A percentile compares a stretch with the other conserved stretches of the same genome.
Evolutionary conservation across 2,113 vertebrate species (phyloP).

Genomic region (Puma concolor): DNA sequence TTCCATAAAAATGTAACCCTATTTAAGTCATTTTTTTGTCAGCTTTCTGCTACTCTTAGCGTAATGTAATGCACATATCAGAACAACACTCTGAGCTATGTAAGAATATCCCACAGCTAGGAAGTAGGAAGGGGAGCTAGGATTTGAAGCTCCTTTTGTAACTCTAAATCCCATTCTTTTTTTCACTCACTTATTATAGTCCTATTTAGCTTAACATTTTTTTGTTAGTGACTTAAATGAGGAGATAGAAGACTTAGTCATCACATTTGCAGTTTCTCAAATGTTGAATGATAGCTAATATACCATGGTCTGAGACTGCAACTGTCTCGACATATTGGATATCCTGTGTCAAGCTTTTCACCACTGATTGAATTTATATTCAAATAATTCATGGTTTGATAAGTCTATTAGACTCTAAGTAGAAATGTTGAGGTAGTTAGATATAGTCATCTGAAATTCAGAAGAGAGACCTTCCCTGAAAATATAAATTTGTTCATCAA

Average conservation of each 20-base stretch:
- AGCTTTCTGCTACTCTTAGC: neutral
- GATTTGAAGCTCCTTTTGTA: neutral
- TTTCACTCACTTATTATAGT: neutral
- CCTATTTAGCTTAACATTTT: neutral
- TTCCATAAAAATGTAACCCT: neutral
- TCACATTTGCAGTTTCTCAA: neutral
- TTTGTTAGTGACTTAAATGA: neutral
- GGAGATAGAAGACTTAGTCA: neutral
- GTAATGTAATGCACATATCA: neutral
- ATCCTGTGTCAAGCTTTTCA: neutral
- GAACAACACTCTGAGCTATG: neutral
- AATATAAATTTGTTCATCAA: neutral
- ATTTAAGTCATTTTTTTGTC: neutral
- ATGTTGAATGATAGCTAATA: neutral
- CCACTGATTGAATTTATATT: conserved; percentile 19
- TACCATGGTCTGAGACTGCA: neutral
- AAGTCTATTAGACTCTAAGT: conserved; percentile 34
- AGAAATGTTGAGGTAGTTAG: neutral
- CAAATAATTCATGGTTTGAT: conserved; percentile 36
- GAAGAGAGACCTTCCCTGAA: neutral
- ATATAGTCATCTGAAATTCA: neutral
- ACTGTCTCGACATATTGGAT: neutral
- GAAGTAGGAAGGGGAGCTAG: neutral
- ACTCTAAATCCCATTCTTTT: neutral
- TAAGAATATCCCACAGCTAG: neutral